Base-by-base conservation (phyloP, 2,113 vertebrate species). In the Chrysemys picta region DNA sequence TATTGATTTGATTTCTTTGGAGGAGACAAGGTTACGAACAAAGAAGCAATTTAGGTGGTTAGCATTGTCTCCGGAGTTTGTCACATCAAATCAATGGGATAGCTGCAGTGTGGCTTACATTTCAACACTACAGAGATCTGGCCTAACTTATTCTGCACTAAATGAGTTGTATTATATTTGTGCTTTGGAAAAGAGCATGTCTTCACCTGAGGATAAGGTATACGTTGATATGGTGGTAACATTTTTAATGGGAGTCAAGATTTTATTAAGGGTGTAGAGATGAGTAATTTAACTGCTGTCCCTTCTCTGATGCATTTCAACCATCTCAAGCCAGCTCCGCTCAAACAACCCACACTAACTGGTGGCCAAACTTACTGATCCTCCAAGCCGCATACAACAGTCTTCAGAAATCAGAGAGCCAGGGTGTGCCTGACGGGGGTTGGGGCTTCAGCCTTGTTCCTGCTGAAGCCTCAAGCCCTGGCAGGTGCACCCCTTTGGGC, bases 241-340 rank as follows among this genome's bases (percentile, higher is more conserved):
- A 79, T 8, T 49, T 1, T 31, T 1, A 25, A 57, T 24, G 59
- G 80, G 72, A 2, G 1, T 53, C 59, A 11, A 76, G 2, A n/a
- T 54, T 2, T 24, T 11, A n/a, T 24, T 22, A 21, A 1, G 0
- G 6, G 0, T 57, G 10, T 25, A 1, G 38, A 49, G 5, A 0
- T 0, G 14, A 49, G 76, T 3, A 0, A 14, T 89, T 92, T 42
- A 42, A 89, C 86, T 89, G 86, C 93, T 27, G 21, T 59, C 84
- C 52, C 45, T 83, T 80, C 83, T 47, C 38, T 57, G 56, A 45
- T 57, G 25, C 13, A 54, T 24, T 1, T 4, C 62, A 54, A 0
- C 35, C 2, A 6, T 14, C 54, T 2, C 45, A 1, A 9, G 90
- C 59, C 87, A 11, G 52, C 90, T 0, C 8, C 31, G 42, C 0